These are phyloP conservation scores for Corydoras maculifer DNA, from an alignment of 2,113 vertebrate genomes.

Conservation along the genomic window DNA sequence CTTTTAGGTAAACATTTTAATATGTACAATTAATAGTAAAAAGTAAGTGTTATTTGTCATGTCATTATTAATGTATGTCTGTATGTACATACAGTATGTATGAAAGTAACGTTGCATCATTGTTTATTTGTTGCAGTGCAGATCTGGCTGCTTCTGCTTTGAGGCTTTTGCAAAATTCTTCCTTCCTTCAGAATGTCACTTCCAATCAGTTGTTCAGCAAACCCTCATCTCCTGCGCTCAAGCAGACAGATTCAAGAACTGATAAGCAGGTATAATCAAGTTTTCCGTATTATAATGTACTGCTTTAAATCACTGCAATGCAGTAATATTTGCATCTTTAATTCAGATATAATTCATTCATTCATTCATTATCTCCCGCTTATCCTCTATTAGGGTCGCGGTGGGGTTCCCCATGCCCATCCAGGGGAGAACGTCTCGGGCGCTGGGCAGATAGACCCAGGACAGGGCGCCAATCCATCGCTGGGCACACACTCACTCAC, in stretches of 20 bases:
- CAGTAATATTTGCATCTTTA: no score
- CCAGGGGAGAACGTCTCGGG: no score
- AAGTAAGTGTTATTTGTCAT: no score
- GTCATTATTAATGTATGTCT: not conserved
- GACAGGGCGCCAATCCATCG: no score
- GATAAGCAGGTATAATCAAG: constrained; percentile 43
- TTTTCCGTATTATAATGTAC: not conserved
- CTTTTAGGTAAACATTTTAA: constrained; percentile 59
- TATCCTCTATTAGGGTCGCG: no score
- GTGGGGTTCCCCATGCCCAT: no score
- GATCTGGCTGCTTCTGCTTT: constrained; percentile 73
- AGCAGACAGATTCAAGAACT: constrained; percentile 16
- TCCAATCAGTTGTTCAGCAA: constrained; percentile 22
- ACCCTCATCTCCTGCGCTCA: constrained; percentile 29
- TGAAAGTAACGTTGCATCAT: not conserved
- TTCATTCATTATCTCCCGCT: no score
- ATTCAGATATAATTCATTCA: no score
- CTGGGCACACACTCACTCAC: no score
- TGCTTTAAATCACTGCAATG: no score
- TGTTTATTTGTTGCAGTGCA: constrained; percentile 56
- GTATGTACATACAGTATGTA: not conserved
- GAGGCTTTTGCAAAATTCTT: constrained; percentile 73
- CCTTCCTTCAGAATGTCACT: constrained; percentile 53
- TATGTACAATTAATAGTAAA: no score
- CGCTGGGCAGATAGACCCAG: no score